Base-by-base conservation (phyloP, 35 echinoderm and acorn worm species). In the Ophiothrix spiculata region DNA sequence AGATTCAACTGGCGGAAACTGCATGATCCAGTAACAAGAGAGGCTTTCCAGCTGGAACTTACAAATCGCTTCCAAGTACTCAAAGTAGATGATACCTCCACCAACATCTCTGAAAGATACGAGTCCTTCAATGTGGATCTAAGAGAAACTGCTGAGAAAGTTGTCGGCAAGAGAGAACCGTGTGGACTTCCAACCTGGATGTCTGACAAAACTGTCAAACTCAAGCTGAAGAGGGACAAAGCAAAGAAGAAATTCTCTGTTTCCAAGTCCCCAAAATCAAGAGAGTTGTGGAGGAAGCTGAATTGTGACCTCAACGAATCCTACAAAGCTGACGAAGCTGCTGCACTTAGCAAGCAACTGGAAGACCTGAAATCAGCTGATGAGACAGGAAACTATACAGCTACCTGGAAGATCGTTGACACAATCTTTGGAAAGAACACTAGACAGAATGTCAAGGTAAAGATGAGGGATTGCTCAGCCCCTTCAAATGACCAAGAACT, bases 1-100 rank as follows among this genome's bases (percentile, higher is more conserved):
- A 86, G 14, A 1, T 86, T 86, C 64, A 78, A 86, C 35, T 86
- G 84, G 84, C 39, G 41, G 84, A 86, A 86, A 32, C 31, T 86
- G 75, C 74, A 86, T 29, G 84, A 86, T 49, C 74, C 36, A 38
- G 17, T 0, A 0, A 74, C 33, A 31, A 85, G 64, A 75, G 83
- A 85, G 31, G 25, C 11, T 0, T 85, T 85, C 19, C 83, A 85
- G 28, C 38, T 85, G 32, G 83, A 85, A 31, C 38, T 85, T 37
- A 74, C 56, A 37, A 85, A 85, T 37, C 1, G 83, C 12, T 75
- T 85, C 60, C 83, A 85, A 85, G 35, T 39, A 37, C 60, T 85
- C 15, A n/a, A 54, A 8, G 32, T n/a, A 1, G 83, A 75, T 23
- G 83, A 75, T 25, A 16, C 33, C 3, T 74, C 83, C 15, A 33